Evolutionary conservation across 2,113 vertebrate genomes (phyloP), one percentile per base, ranked within the genome.

Genomic region (Macquaria australasica): DNA sequence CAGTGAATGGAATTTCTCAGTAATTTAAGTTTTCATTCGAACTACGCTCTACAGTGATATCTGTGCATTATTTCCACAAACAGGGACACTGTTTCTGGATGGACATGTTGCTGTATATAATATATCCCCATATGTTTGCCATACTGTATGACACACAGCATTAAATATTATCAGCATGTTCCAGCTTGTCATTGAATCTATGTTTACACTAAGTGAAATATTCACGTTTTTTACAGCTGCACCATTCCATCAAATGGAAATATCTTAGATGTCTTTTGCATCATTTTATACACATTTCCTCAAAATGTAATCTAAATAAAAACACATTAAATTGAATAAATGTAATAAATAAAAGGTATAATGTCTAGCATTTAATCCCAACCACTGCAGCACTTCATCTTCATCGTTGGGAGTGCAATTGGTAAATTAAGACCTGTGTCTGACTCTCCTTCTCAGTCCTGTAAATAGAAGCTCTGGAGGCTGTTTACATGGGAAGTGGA

Each of bases 401-500:
- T 23, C 7, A n/a, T 21, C 14, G 21, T 34, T 14, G 25, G 11
- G 45, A 23, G 25, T 12, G 53, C 50, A 12, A 41, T 16, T 39
- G 37, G 53, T 87, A 81, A 28, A 78, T 83, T 59, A 56, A 85
- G 85, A 70, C 58, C 31, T 41, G 45, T 41, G 81, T 67, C 45
- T 59, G 83, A 62, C 62, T 81, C 75, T 77, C 34, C n/a, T 6
- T 45, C 59, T 83, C 41, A 59, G 23, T 45, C 62, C 67, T 67
- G 81, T 83, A 81, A 89, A 88, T 78, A 92, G 56, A 66, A 21
- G 79, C 60, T 84, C 53, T 81, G 66, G 48, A 81, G 77, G 81
- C 87, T 92, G 89, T 92, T 92, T 93, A 90, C 83, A 89, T 10
- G 70, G 69, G 23, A 79, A 69, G 82, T 48, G 77, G 86, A 91